Base-by-base conservation (phyloP, 2,888 invertebrate species). In the Ethmia dodecea region DNA sequence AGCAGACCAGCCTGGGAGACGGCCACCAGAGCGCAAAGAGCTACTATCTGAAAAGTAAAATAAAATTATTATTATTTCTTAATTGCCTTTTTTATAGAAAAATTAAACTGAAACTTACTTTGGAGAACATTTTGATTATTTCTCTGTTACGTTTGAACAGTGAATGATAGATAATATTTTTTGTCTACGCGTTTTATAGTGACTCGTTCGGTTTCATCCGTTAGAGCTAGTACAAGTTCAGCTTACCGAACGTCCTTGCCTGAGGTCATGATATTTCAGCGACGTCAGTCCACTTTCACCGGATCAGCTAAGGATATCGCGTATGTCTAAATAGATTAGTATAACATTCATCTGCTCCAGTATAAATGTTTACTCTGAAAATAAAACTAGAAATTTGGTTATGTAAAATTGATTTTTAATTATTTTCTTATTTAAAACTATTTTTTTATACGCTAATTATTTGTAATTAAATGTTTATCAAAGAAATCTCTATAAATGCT, bases 111-210 rank as follows among this genome's bases (percentile, higher is more conserved):
- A n/a, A n/a, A 58, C 66, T 62, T 46, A 67, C 67, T 60, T 69
- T 63, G 13, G 60, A 55, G 49, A 60, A 60, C 67, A 66, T 69
- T 42, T 49, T 56, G 31, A 13, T 43, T 45, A 33, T 47, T 39
- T 38, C 47, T 43, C 41, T 52, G 30, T 44, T 46, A 47, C 50
- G 49, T 52, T 35, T 45, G 48, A 49, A 48, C 49, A 60, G 49
- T 47, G 43, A 59, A 50, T 63, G 54, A 58, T 49, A 15, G 13
- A 29, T 24, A 15, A 28, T 33, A 28, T 27, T 27, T 31, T 20
- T 35, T 31, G 31, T 22, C 15, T 32, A 30, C 41, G 40, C 45
- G 45, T 60, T 64, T 52, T 64, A 61, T 58, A 64, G 56, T 40
- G 39, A 31, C 34, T 33, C 35, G 38, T 42, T 46, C 39, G 30